Evolutionary conservation across 92 coral and sea anemone genomes (phyloP).

Genomic region (Meandrina meandrites): DNA sequence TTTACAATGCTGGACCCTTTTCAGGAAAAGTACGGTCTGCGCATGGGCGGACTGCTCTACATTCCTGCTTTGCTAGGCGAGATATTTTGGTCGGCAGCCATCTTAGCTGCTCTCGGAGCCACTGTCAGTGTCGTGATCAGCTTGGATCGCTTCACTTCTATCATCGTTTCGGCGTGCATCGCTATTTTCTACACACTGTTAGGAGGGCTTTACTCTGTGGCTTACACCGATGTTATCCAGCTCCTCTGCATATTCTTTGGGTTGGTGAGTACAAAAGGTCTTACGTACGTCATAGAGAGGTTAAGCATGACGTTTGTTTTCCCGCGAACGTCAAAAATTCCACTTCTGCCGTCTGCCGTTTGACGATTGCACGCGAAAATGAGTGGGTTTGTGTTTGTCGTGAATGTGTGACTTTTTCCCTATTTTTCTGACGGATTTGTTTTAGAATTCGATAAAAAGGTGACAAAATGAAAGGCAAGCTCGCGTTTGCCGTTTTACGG

Average conservation of each 20-base stretch:
- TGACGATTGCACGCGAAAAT: too few species aligned
- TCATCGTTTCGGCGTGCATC: constrained; percentile 77
- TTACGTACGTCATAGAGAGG: neutral
- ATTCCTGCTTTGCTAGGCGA: constrained; percentile 93
- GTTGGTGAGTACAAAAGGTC: constrained; percentile 65
- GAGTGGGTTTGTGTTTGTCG: too few species aligned
- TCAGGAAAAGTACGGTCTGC: constrained; percentile 84
- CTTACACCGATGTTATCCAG: constrained; percentile 91
- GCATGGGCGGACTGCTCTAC: constrained; percentile 93
- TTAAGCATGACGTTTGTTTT: too few species aligned
- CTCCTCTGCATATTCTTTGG: constrained; percentile 87
- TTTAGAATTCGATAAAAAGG: too few species aligned
- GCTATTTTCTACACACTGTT: constrained; percentile 90
- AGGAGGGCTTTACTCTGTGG: constrained; percentile 94
- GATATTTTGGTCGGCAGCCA: constrained; percentile 93
- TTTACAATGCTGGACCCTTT: constrained; percentile 94
- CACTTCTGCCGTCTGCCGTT: too few species aligned
- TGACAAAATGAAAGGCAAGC: too few species aligned
- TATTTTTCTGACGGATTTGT: too few species aligned
- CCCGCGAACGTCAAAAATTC: too few species aligned
- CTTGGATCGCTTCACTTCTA: constrained; percentile 61
- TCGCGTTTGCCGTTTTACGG: too few species aligned
- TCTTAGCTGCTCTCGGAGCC: constrained; percentile 92
- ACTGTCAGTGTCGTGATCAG: constrained; percentile 86
- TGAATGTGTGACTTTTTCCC: too few species aligned